Percentiles rank a stretch among this genome's conserved stretches.
phyloP scores from a whole-genome alignment of 2,888 invertebrate genomes.

The Lymantria monacha region DNA sequence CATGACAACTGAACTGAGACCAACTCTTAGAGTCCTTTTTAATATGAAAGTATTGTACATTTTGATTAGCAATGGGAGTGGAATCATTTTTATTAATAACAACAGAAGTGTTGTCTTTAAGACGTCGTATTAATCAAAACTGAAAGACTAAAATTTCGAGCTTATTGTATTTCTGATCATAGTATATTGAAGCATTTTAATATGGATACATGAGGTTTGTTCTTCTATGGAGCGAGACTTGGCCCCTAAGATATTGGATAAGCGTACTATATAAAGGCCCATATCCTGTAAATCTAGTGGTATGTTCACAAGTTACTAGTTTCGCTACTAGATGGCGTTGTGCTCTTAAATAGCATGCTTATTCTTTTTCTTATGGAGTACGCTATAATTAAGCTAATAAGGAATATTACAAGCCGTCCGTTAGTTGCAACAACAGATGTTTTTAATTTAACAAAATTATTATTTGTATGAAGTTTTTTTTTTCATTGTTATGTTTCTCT shows the following conservation, averaged over 20 bases:
- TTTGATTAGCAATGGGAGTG: no score
- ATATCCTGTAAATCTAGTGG: not conserved
- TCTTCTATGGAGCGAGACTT: not conserved
- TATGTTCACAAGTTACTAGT: not conserved
- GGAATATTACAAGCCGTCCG: constrained; percentile 13
- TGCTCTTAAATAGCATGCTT: not conserved
- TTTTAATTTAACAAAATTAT: constrained; percentile 13
- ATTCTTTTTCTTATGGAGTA: not conserved
- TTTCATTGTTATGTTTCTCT: constrained; percentile 1
- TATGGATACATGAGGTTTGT: constrained; percentile 11
- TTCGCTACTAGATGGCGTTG: not conserved
- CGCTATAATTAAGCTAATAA: constrained; percentile 3
- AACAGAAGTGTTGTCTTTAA: not conserved
- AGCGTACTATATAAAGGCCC: not conserved
- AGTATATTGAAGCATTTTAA: constrained; percentile 1
- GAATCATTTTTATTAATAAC: not conserved
- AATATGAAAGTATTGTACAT: no score
- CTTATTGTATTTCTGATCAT: constrained; percentile 13
- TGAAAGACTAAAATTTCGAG: constrained; percentile 17
- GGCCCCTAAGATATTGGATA: not conserved
- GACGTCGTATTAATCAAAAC: constrained; percentile 6
- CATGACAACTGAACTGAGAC: no score
- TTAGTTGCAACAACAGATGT: constrained; percentile 12
- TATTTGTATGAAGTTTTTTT: constrained; percentile 12
- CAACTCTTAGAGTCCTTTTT: no score